phyloP scores from a whole-genome alignment of 2,113 vertebrate genomes.

The Hystrix brachyura region DNA sequence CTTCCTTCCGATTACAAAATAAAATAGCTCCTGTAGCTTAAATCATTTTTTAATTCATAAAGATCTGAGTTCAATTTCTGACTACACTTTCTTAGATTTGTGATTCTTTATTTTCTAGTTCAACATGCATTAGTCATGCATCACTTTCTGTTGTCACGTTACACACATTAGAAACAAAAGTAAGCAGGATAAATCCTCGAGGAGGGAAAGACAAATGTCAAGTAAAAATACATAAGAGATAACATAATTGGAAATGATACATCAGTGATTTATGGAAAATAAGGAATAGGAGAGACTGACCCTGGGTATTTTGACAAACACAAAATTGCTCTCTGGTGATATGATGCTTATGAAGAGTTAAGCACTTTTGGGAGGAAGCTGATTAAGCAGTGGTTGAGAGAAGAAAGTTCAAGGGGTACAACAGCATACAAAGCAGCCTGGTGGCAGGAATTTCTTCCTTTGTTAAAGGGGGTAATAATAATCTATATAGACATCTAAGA shows the following conservation, averaged over 20 bases:
- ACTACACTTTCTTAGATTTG: background rate
- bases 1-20: background rate
- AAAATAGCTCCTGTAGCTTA: background rate
- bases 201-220: background rate
- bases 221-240: background rate
- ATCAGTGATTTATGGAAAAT: background rate
- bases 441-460: background rate
- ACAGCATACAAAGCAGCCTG: background rate
- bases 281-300: background rate
- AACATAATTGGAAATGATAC: background rate
- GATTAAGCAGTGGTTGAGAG: background rate
- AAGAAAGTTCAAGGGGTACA: background rate
- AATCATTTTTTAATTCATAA: background rate
- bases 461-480: background rate
- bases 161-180: background rate
- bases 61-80: background rate
- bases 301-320: background rate
- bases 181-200: background rate
- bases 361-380: background rate
- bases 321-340: background rate
- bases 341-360: background rate
- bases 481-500: background rate
- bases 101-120: background rate
- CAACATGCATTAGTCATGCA: background rate
- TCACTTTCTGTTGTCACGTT: background rate